These are phyloP conservation scores for Globodera rostochiensis DNA, from an alignment of 1,140 invertebrate species.

Conservation along the genomic window DNA sequence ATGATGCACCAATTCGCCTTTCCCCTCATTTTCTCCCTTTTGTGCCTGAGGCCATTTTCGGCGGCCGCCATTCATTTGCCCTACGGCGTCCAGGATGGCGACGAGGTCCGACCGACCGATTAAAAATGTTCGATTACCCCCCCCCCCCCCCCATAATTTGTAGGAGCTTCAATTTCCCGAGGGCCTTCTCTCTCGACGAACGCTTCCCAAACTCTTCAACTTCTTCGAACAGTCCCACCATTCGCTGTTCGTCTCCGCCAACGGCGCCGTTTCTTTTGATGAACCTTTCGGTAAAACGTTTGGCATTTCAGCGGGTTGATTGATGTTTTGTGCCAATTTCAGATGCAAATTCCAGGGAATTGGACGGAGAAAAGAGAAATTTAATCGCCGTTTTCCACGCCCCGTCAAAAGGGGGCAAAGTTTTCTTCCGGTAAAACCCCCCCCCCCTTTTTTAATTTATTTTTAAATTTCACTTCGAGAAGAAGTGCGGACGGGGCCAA, in stretches of 20 bases:
- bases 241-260: slow-evolving; percentile 30
- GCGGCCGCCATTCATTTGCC: slow-evolving; percentile 37
- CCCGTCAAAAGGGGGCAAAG: slow-evolving; percentile 26
- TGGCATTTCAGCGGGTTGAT: not conserved
- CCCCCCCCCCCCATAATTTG: too few species aligned
- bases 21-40: not conserved
- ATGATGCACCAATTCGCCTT: not conserved
- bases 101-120: slow-evolving; percentile 28
- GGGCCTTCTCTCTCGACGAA: slow-evolving; percentile 11
- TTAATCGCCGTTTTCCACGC: slow-evolving; percentile 39
- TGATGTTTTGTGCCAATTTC: not conserved
- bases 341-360: slow-evolving; percentile 22
- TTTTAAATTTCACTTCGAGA: not conserved
- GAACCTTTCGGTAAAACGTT: slow-evolving; percentile 28
- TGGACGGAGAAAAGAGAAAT: slow-evolving; percentile 33
- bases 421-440: slow-evolving; percentile 31
- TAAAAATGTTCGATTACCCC: not conserved
- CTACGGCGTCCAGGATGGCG: slow-evolving; percentile 36
- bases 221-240: slow-evolving; percentile 41
- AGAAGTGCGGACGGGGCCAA: slow-evolving; percentile 13
- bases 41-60: not conserved
- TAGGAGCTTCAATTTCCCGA: slow-evolving; percentile 12
- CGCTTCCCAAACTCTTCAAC: slow-evolving; percentile 15
- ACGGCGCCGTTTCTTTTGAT: slow-evolving; percentile 36
- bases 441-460: not conserved